Base-by-base conservation (phyloP, 2,888 invertebrate species). In the Muschampia plurimacula region DNA sequence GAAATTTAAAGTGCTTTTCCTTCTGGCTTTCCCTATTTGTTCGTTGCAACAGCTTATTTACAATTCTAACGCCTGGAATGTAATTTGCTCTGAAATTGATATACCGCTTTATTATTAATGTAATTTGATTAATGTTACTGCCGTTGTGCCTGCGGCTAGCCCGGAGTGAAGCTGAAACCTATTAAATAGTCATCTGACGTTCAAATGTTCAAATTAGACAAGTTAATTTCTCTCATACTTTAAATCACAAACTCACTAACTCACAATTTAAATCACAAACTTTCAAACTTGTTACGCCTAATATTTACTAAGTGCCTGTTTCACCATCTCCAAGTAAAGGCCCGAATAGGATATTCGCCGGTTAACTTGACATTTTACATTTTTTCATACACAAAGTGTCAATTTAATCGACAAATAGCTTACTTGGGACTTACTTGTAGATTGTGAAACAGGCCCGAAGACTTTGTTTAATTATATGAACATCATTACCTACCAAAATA, bases 61-160 rank as follows among this genome's bases (percentile, higher is more conserved):
- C 69, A 46, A 65, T 73, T 73, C 67, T n/a, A 36, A 57, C 57
- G 57, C 41, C 22, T n/a, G 28, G 49, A 64, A 65, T 65, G 59
- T 69, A 73, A 66, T 73, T 73, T 68, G 65, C 73, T 73, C 15
- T 49, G 28, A 65, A 65, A 69, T 49, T 65, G 60, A 69, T 73
- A 65, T 68, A 60, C 68, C 1, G 44, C 15, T 60, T 68, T 60
- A 68, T 60, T 5, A 49, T 60, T 59, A n/a, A 60, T 60, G 60
- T 36, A 60, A 60, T 46, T 68, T 68, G 60, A 68, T 68, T 60
- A 60, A 60, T 59, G 67, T 60, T 46, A n/a, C 68, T 46, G 28
- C 32, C 28, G 32, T 13, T 46, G 62, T 28, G 28, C 13, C 32
- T 67, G 46, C 10, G 46, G 22, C 44, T 32, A 41, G 5, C 36